These are phyloP conservation scores for Meriones unguiculatus DNA, from an alignment of 2,113 vertebrate species.

Conservation along the genomic window DNA sequence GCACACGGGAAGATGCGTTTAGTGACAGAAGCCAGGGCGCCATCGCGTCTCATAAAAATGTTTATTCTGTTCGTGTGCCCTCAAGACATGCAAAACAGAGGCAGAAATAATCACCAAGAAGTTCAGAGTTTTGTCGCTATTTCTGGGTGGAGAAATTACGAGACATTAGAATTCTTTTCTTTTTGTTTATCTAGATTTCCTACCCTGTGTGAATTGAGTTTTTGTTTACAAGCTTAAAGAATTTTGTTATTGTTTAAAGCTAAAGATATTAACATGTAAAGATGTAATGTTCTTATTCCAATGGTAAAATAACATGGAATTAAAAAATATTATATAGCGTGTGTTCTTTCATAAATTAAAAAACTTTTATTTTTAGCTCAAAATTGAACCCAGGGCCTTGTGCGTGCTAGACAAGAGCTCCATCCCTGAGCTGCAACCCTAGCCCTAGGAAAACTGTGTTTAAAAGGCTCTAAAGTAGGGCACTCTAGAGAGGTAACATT, in stretches of 20 bases:
- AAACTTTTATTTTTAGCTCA: background rate
- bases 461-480: background rate
- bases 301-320: background rate
- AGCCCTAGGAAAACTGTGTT: background rate
- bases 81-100: background rate
- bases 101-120: background rate
- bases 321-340: background rate
- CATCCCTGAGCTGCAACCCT: background rate
- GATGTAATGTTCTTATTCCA: constrained; percentile 15
- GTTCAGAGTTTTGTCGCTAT: constrained; percentile 38
- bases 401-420: background rate
- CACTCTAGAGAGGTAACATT: background rate
- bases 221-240: background rate
- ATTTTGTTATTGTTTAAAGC: too few relatives aligned
- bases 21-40: background rate
- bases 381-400: background rate
- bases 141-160: constrained; percentile 33
- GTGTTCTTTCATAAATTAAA: constrained; percentile 41
- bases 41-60: background rate
- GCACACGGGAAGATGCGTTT: constrained; percentile 16
- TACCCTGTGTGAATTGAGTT: background rate
- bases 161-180: constrained; percentile 56
- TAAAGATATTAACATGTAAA: background rate
- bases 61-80: background rate
- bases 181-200: constrained; percentile 38